Evolutionary conservation across 2,888 invertebrate species (phyloP).

Genomic region (Odontomyia ornata): DNA sequence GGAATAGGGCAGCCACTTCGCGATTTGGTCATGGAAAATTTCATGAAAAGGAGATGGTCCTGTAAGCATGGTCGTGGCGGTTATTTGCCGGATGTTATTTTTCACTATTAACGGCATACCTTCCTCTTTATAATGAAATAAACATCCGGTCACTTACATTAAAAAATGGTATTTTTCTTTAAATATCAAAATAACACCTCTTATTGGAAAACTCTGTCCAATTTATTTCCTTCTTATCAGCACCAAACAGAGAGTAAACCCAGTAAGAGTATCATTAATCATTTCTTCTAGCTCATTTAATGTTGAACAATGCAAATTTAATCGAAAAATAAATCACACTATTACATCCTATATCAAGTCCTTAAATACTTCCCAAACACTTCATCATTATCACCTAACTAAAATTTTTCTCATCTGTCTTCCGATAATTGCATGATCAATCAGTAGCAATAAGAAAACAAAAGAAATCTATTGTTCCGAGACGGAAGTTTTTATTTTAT

Average conservation of each 20-base stretch:
- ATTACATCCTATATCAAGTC: too few species aligned
- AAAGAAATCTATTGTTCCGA: not conserved
- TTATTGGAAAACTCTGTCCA: conserved; percentile 9
- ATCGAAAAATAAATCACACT: too few species aligned
- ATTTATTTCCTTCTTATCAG: too few species aligned
- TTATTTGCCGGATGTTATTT: not conserved
- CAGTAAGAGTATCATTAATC: too few species aligned
- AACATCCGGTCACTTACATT: not conserved
- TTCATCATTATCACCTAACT: too few species aligned
- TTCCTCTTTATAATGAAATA: conserved; percentile 2
- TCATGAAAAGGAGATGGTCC: conserved; percentile 45
- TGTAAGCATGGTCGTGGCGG: conserved; percentile 39
- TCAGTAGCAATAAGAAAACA: not conserved
- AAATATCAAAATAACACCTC: not conserved
- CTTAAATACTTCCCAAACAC: too few species aligned
- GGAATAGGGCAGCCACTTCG: conserved; percentile 41
- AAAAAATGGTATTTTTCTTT: not conserved
- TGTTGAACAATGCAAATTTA: too few species aligned
- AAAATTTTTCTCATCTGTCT: too few species aligned
- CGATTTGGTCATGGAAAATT: conserved; percentile 48
- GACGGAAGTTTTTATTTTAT: not conserved
- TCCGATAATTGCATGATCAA: not conserved
- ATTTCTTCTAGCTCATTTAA: too few species aligned
- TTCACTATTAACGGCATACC: not conserved
- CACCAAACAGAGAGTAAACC: too few species aligned